Base-by-base conservation (phyloP, 2,888 invertebrate species). In the Melolontha melolontha region DNA sequence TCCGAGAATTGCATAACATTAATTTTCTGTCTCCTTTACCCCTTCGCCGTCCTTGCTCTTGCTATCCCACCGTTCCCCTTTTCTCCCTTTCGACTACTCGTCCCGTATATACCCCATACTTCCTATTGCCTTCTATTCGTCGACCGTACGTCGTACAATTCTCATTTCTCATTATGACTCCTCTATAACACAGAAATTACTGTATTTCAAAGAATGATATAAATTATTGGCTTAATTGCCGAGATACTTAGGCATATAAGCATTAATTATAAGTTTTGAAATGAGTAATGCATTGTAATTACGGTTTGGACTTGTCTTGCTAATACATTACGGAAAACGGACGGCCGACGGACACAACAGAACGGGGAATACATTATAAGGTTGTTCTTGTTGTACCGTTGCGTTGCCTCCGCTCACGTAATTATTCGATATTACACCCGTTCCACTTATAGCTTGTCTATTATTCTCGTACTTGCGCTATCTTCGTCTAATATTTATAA, bases 1-100 rank as follows among this genome's bases (percentile, higher is more conserved):
- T 82, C 82, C 83, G 80, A 83, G 84, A 84, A 83, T 83, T 84
- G 84, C 84, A 84, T 84, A 83, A 82, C 84, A 84, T 84, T 84
- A 84, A 84, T 84, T 84, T 77, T 77, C 75, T 72, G 72, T 74
- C 75, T 75, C 73, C 66, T 69, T 69, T 71, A 52, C 67, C 69
- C 55, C 74, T 73, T 59, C 66, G 73, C 67, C 72, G 47, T 40
- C 63, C 47, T 39, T 29, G 27, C 16, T 49, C 14, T 8, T 22
- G 12, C 29, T 69, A n/a, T 12, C 44, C 4, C 47, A 2, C 34
- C 62, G 22, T 39, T 6, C 17, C 16, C 27, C 29, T 11, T 44
- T 14, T 11, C 44, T 79, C 75, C 76, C 76, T 73, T 74, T 73
- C 72, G 71, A 71, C 75, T 72, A 72, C 71, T 69, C 76, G 70